Evolutionary conservation across 37 sponge, comb jelly and placozoan species (phyloP).

Genomic region (Spongilla lacustris): DNA sequence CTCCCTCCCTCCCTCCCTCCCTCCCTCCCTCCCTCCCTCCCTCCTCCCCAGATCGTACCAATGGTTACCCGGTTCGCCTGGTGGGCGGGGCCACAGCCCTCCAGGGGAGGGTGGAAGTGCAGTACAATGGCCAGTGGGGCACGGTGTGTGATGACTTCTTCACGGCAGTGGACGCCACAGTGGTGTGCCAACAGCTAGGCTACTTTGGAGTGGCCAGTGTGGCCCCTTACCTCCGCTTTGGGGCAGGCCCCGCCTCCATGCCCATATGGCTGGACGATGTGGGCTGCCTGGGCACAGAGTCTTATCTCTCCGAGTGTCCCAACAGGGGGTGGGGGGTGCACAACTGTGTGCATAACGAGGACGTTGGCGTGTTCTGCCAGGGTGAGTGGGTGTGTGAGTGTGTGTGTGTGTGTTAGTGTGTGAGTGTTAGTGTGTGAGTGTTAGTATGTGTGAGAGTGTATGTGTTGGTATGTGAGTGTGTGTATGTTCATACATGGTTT

Average conservation of each 20-base stretch:
- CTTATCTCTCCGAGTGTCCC: constrained; percentile 11
- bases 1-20: constrained; percentile 24
- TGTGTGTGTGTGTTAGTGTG: not conserved
- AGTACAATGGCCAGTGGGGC: constrained; percentile 46
- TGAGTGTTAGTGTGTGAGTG: not conserved
- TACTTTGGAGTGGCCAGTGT: constrained; percentile 11
- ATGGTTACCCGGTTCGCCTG: not conserved
- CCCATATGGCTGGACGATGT: constrained; percentile 57
- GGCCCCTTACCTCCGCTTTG: not conserved
- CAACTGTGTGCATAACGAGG: constrained; percentile 59
- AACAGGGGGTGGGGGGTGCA: constrained; percentile 19
- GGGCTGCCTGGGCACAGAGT: constrained; percentile 41
- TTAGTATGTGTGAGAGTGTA: not conserved
- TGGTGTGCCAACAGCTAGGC: constrained; percentile 61
- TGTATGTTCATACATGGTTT: not conserved
- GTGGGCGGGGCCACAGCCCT: not conserved
- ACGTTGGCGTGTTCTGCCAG: constrained; percentile 40
- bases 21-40: constrained; percentile 8
- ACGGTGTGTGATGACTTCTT: constrained; percentile 68
- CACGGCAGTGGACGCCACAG: constrained; percentile 2
- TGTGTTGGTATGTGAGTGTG: not conserved
- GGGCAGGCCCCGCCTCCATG: not conserved
- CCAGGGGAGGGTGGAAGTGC: constrained; percentile 36
- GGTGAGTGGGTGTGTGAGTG: not conserved
- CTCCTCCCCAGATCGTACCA: not conserved